These are phyloP conservation scores for Anthoscopus minutus DNA, from an alignment of 2,113 vertebrate genomes.

Conservation along the genomic window DNA sequence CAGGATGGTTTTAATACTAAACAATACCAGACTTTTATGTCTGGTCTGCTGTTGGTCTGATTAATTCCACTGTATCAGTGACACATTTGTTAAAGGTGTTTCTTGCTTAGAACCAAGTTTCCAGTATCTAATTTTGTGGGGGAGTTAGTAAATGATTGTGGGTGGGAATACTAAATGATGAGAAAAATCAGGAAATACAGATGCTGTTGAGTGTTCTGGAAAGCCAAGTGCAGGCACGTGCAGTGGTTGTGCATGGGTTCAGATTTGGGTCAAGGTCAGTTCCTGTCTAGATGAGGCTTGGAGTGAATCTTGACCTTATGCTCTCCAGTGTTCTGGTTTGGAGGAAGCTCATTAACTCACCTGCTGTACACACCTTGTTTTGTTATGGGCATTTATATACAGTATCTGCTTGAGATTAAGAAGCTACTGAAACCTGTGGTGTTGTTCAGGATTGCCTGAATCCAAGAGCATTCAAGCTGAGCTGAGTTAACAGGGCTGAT, in stretches of 20 bases:
- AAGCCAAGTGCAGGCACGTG: neutral
- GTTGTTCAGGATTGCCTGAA: neutral
- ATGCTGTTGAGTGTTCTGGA: neutral
- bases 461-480: neutral
- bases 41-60: neutral
- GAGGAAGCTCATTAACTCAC: neutral
- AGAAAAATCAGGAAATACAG: neutral
- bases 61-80: neutral
- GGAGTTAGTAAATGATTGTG: too few species aligned
- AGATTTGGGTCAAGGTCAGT: neutral
- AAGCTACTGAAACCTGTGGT: neutral
- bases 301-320: neutral
- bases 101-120: neutral
- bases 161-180: neutral
- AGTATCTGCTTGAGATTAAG: neutral
- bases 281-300: neutral
- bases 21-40: neutral
- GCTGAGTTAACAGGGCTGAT: neutral
- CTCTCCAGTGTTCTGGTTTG: neutral
- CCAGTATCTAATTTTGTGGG: neutral
- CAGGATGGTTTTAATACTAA: neutral
- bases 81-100: neutral
- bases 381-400: neutral
- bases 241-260: neutral
- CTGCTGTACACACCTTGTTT: neutral